Percentiles rank a stretch among this genome's conserved stretches.
Conservation (phyloP, 2,113 vertebrate species). For the Tylochromis polylepis region DNA sequence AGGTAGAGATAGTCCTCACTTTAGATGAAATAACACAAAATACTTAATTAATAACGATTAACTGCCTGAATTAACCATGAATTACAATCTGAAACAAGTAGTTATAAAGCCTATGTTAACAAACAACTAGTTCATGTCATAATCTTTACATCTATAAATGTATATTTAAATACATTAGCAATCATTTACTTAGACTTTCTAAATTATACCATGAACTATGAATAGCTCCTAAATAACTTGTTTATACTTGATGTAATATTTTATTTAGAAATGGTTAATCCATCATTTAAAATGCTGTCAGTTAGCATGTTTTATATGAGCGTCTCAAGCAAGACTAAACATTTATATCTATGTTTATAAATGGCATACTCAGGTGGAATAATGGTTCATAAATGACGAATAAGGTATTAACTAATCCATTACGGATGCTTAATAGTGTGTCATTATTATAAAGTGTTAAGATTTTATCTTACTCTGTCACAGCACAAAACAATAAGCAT, state of each 20-base stretch:
- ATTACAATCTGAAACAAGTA: not conserved
- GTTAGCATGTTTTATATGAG: too few species aligned
- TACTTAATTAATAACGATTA: not conserved
- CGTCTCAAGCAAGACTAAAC: not conserved
- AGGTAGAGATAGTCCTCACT: not conserved
- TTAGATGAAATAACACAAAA: not conserved
- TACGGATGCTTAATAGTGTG: not conserved
- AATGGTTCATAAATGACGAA: not conserved
- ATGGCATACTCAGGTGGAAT: accelerated
- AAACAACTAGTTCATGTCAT: too few species aligned
- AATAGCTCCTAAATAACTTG: too few species aligned
- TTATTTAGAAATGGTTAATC: too few species aligned
- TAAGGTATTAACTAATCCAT: not conserved
- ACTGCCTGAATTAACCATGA: not conserved
- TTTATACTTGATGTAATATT: too few species aligned
- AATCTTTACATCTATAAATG: too few species aligned
- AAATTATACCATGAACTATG: too few species aligned
- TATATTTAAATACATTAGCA: too few species aligned
- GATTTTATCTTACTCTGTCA: not conserved
- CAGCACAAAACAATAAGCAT: not conserved
- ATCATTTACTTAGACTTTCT: too few species aligned
- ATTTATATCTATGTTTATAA: not conserved
- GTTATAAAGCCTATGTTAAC: too few species aligned
- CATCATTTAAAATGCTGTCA: too few species aligned
- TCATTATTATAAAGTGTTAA: not conserved